Evolutionary conservation across 2,888 invertebrate species (phyloP).

Genomic region (Melinaea menophilus): DNA sequence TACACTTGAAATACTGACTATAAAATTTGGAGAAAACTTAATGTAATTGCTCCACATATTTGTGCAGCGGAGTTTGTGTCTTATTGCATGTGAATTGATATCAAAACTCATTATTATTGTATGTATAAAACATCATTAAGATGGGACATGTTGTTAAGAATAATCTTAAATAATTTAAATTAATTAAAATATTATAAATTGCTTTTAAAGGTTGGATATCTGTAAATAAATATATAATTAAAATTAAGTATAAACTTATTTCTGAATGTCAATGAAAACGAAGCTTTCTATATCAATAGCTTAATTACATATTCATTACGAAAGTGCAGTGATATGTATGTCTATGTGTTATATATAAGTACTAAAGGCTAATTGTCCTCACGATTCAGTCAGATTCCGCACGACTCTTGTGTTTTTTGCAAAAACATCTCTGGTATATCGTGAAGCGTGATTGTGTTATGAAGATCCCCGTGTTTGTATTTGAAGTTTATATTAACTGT

Average conservation of each 20-base stretch:
- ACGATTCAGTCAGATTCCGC: constrained; percentile 27
- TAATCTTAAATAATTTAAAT: too few species aligned
- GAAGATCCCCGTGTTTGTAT: constrained; percentile 2
- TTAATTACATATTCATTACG: neutral
- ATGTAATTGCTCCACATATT: constrained; percentile 16
- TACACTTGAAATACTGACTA: constrained; percentile 26
- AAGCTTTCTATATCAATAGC: too few species aligned
- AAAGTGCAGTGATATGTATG: neutral
- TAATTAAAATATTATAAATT: too few species aligned
- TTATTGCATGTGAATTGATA: neutral
- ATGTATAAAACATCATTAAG: too few species aligned
- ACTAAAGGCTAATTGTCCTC: constrained; percentile 22
- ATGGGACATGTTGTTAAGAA: too few species aligned
- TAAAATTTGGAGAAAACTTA: constrained; percentile 23
- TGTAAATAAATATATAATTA: too few species aligned
- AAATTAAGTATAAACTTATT: too few species aligned
- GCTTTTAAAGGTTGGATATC: too few species aligned
- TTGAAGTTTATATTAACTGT: neutral
- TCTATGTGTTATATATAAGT: neutral
- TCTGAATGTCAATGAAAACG: too few species aligned
- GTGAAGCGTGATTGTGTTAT: constrained; percentile 16
- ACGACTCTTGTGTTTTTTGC: constrained; percentile 28
- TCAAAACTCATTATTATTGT: too few species aligned
- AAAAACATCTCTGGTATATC: constrained; percentile 22
- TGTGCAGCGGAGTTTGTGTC: constrained; percentile 3